Evolutionary conservation across 1,140 invertebrate species (phyloP).

Genomic region (Drosophila truncata): DNA sequence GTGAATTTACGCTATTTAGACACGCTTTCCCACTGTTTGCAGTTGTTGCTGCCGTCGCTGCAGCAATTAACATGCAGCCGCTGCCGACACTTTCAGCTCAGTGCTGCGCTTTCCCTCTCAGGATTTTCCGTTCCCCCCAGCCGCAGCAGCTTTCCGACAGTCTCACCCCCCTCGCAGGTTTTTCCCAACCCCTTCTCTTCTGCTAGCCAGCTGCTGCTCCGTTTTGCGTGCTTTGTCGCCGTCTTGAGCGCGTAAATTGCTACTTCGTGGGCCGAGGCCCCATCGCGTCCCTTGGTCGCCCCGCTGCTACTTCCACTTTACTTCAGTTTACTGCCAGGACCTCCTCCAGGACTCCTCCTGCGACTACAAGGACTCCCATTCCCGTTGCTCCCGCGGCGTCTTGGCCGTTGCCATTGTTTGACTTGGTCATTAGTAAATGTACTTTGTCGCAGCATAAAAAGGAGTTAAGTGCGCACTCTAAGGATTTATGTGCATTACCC

Average conservation of each 20-base stretch:
- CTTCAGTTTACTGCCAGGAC: constrained; percentile 42
- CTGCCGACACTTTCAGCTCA: constrained; percentile 55
- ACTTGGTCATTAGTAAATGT: constrained; percentile 84
- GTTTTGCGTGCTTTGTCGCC: constrained; percentile 75
- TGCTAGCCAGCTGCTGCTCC: constrained; percentile 42
- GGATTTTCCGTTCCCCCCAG: constrained; percentile 8
- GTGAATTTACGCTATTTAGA: constrained; percentile 76
- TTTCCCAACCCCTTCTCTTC: constrained; percentile 7
- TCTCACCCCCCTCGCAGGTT: neutral
- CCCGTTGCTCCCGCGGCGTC: constrained; percentile 20
- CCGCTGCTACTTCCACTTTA: constrained; percentile 55
- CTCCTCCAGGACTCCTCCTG: constrained; percentile 10
- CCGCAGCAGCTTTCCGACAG: constrained; percentile 3
- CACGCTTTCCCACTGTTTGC: constrained; percentile 72
- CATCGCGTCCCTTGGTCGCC: neutral
- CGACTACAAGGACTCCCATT: constrained; percentile 17
- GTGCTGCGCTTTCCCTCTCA: constrained; percentile 11
- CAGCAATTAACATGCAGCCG: constrained; percentile 78
- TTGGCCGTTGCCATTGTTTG: constrained; percentile 69
- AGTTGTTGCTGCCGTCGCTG: constrained; percentile 50
- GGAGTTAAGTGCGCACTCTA: constrained; percentile 82
- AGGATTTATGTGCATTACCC: constrained; percentile 67
- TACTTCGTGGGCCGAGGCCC: constrained; percentile 62
- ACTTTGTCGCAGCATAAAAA: constrained; percentile 82
- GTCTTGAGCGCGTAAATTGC: constrained; percentile 79